These are phyloP conservation scores for Hipposideros larvatus DNA, from an alignment of 2,797 vertebrate species.

Conservation along the genomic window DNA sequence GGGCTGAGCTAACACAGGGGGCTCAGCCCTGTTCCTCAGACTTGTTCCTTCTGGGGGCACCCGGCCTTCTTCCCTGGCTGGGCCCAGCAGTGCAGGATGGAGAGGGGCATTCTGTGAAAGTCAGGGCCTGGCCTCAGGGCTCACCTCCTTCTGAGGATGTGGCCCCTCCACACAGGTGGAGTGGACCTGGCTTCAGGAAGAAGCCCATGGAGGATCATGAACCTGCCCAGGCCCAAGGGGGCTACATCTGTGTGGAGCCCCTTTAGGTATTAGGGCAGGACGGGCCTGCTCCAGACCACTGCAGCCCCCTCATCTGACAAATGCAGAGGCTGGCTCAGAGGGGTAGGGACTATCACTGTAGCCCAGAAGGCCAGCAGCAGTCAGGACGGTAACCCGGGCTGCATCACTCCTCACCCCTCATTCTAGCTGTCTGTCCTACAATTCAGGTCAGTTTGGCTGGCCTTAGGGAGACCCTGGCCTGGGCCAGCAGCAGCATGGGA, in stretches of 20 bases:
- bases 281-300: fast-evolving
- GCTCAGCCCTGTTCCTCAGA: background rate
- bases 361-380: background rate
- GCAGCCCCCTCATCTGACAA: background rate
- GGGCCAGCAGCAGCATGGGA: background rate
- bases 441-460: background rate
- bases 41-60: background rate
- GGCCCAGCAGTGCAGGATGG: background rate
- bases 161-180: background rate
- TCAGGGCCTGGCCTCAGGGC: background rate
- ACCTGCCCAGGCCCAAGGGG: background rate
- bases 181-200: background rate
- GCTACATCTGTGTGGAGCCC: too few relatives aligned
- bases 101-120: background rate
- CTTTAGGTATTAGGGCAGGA: background rate
- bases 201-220: fast-evolving
- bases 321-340: background rate
- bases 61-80: background rate
- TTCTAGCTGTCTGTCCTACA: background rate
- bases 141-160: background rate
- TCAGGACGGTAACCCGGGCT: background rate
- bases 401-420: background rate
- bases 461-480: background rate
- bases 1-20: background rate
- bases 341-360: background rate